Evolutionary conservation across 2,888 invertebrate genomes (phyloP).

Genomic region (Dioctria linearis): DNA sequence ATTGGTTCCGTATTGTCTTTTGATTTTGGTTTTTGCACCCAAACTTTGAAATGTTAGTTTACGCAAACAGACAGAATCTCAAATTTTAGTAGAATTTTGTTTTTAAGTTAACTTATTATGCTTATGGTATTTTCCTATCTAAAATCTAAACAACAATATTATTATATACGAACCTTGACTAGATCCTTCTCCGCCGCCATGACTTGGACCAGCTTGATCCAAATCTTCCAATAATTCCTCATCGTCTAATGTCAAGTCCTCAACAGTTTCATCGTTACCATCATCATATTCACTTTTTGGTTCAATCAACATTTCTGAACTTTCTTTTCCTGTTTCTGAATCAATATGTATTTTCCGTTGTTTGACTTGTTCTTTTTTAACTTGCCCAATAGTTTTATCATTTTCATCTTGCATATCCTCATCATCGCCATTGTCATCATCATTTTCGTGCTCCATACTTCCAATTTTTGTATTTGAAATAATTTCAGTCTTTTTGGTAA

Average conservation of each 20-base stretch:
- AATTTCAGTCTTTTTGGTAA: conserved; percentile 72
- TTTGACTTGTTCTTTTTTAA: conserved; percentile 58
- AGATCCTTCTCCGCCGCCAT: conserved; percentile 78
- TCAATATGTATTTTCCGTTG: conserved; percentile 63
- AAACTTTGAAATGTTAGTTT: too few species aligned
- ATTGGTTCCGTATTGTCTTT: too few species aligned
- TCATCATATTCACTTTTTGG: conserved; percentile 84
- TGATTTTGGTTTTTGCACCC: too few species aligned
- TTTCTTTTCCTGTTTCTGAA: conserved; percentile 61
- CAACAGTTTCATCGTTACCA: conserved; percentile 81
- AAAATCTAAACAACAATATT: too few species aligned
- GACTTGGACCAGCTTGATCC: conserved; percentile 81
- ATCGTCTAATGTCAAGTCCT: conserved; percentile 88
- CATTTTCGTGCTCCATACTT: conserved; percentile 56
- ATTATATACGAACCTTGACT: conserved; percentile 75
- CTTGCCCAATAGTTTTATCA: conserved; percentile 55
- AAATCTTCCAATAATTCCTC: conserved; percentile 83
- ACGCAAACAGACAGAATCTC: too few species aligned
- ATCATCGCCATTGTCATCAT: conserved; percentile 57
- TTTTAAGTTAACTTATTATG: too few species aligned
- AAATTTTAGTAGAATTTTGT: too few species aligned
- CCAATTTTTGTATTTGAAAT: conserved; percentile 65
- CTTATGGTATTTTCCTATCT: too few species aligned
- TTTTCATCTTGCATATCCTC: conserved; percentile 52
- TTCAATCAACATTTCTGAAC: conserved; percentile 73